Conservation (phyloP, 2,888 invertebrate species). For the Ennomos erosarius region DNA sequence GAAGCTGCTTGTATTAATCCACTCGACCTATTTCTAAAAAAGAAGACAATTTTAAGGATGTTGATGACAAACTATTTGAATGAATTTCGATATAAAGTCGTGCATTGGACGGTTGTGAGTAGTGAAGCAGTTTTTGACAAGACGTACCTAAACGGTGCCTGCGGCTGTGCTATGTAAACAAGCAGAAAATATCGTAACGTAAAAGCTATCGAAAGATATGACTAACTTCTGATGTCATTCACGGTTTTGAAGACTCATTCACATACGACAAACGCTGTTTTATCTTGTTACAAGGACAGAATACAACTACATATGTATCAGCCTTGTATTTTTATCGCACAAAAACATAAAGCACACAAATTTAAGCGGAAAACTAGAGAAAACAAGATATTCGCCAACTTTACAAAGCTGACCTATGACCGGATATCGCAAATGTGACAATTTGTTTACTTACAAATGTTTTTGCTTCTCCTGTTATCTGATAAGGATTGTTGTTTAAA, state of each 20-base stretch:
- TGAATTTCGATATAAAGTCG: neutral
- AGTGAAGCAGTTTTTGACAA: constrained; percentile 9
- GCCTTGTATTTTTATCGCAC: constrained; percentile 18
- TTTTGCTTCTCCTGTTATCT: constrained; percentile 11
- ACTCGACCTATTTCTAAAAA: constrained; percentile 24
- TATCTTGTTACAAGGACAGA: constrained; percentile 6
- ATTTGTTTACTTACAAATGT: constrained; percentile 32
- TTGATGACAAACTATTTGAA: neutral
- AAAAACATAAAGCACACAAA: constrained; percentile 13
- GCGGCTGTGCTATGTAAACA: constrained; percentile 21
- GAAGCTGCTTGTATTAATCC: constrained; percentile 13
- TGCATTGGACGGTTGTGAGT: neutral
- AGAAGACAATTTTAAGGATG: neutral
- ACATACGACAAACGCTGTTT: constrained; percentile 8
- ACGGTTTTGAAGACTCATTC: constrained; percentile 36
- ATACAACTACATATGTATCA: constrained; percentile 10
- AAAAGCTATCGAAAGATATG: constrained; percentile 46
- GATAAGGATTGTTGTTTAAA: constrained; percentile 6
- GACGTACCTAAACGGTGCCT: constrained; percentile 14
- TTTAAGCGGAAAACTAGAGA: constrained; percentile 26
- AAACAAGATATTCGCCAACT: constrained; percentile 19
- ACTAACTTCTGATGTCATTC: constrained; percentile 70
- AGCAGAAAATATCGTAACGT: constrained; percentile 28
- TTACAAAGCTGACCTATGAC: constrained; percentile 13
- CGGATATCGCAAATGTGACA: constrained; percentile 7